Evolutionary conservation across 2,113 vertebrate species (phyloP).

Genomic region (Tiliqua scincoides): DNA sequence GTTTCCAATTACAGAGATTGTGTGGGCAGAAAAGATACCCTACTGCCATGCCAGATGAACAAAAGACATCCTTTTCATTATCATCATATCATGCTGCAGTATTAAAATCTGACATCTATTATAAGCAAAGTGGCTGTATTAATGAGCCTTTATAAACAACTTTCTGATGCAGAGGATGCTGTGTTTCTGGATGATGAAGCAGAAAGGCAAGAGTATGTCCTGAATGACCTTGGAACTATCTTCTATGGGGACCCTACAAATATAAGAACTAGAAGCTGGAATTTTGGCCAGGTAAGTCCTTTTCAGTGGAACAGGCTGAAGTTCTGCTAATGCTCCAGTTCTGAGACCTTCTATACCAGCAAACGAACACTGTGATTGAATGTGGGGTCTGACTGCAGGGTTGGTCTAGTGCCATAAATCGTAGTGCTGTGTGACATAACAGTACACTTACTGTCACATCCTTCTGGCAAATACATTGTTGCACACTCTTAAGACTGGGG

Average conservation of each 20-base stretch:
- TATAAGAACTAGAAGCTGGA: slow-evolving; percentile 87
- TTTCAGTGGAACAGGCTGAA: slow-evolving; percentile 32
- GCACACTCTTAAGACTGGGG: neutral
- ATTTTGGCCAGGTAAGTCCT: slow-evolving; percentile 91
- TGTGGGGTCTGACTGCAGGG: neutral
- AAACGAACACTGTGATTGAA: neutral
- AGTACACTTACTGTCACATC: neutral
- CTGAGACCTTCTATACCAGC: neutral
- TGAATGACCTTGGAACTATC: slow-evolving; percentile 90
- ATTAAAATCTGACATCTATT: slow-evolving; percentile 28
- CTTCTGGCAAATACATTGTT: neutral
- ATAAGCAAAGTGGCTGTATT: slow-evolving; percentile 28
- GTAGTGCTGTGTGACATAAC: slow-evolving; percentile 22
- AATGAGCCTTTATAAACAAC: slow-evolving; percentile 38
- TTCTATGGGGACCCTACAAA: slow-evolving; percentile 86
- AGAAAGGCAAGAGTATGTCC: slow-evolving; percentile 90
- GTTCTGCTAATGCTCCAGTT: neutral
- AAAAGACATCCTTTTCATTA: slow-evolving; percentile 20
- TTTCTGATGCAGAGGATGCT: slow-evolving; percentile 79
- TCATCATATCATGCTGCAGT: slow-evolving; percentile 12
- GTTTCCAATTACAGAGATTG: slow-evolving; percentile 34
- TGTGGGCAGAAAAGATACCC: slow-evolving; percentile 22
- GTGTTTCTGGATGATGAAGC: slow-evolving; percentile 88
- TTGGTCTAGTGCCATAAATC: slow-evolving; percentile 38
- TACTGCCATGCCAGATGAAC: slow-evolving; percentile 26